Conservation (phyloP, 1,140 invertebrate genomes). For the Oryctes rhinoceros region DNA sequence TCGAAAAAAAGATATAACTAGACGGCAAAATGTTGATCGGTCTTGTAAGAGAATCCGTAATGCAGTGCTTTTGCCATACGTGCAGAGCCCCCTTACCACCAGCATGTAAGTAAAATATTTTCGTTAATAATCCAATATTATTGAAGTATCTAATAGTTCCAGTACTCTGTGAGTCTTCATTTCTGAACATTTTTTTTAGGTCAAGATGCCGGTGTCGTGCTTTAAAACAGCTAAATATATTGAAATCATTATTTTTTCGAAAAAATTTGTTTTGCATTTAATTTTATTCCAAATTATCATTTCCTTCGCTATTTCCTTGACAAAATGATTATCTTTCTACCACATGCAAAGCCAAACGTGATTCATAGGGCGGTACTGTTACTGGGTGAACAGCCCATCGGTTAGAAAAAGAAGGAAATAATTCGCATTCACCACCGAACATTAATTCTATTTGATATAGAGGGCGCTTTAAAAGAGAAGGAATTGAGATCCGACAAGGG, state of each 20-base stretch:
- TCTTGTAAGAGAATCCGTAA: constrained; percentile 84
- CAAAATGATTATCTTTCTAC: neutral
- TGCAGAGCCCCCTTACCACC: constrained; percentile 81
- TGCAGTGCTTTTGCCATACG: constrained; percentile 90
- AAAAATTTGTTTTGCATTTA: too few species aligned
- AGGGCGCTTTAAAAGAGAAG: neutral
- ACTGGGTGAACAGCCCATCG: constrained; percentile 46
- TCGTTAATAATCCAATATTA: neutral
- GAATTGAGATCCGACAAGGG: neutral
- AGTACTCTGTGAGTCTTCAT: constrained; percentile 15
- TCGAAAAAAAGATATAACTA: constrained; percentile 27
- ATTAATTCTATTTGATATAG: neutral
- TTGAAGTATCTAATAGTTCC: neutral
- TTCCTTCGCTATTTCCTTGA: neutral
- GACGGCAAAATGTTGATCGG: constrained; percentile 78
- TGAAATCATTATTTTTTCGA: too few species aligned
- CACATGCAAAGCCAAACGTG: constrained; percentile 28
- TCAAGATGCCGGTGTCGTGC: constrained; percentile 29
- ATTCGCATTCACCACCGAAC: neutral
- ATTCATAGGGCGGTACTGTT: constrained; percentile 50
- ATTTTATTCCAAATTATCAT: neutral
- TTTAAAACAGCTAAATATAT: neutral
- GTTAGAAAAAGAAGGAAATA: constrained; percentile 25
- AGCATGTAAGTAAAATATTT: constrained; percentile 68
- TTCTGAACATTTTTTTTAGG: constrained; percentile 12